Conservation (phyloP, 2,888 invertebrate species). For the Metacarcinus magister region DNA sequence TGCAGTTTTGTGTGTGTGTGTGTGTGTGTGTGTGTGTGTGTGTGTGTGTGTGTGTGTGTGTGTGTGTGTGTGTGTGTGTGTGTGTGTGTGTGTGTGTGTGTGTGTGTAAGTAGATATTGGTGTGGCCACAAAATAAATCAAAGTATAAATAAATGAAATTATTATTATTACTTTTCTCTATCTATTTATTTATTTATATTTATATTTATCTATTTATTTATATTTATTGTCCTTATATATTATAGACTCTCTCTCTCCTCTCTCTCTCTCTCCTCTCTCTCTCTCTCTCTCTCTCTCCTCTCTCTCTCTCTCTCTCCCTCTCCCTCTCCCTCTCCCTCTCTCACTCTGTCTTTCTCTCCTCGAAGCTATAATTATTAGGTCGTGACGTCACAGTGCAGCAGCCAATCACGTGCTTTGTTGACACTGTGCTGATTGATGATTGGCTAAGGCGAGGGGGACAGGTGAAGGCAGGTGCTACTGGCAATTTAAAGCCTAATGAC, state of each 20-base stretch:
- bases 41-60: slow-evolving; percentile 33
- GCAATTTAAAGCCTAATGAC: not conserved
- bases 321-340: not conserved
- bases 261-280: too few relatives aligned
- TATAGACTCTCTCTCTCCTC: too few relatives aligned
- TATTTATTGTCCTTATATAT: too few relatives aligned
- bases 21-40: not conserved
- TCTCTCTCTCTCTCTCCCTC: slow-evolving; percentile 26
- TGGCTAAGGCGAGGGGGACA: not conserved
- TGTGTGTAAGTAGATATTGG: too few relatives aligned
- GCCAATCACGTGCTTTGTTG: not conserved
- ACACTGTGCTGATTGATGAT: not conserved
- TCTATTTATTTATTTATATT: not conserved
- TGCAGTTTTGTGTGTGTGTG: not conserved
- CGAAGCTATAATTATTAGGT: too few relatives aligned
- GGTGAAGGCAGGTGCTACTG: not conserved
- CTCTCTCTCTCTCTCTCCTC: slow-evolving; percentile 19
- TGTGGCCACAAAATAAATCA: too few relatives aligned
- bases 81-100: too few relatives aligned
- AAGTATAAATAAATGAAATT: too few relatives aligned
- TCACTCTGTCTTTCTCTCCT: not conserved
- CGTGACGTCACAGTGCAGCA: slow-evolving; percentile 6
- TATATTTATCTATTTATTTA: slow-evolving; percentile 50
- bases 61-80: not conserved
- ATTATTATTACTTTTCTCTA: too few relatives aligned